Percentiles rank a stretch among this genome's conserved stretches.
phyloP scores from a whole-genome alignment of 2,797 vertebrate genomes.

The Trachops cirrhosus region DNA sequence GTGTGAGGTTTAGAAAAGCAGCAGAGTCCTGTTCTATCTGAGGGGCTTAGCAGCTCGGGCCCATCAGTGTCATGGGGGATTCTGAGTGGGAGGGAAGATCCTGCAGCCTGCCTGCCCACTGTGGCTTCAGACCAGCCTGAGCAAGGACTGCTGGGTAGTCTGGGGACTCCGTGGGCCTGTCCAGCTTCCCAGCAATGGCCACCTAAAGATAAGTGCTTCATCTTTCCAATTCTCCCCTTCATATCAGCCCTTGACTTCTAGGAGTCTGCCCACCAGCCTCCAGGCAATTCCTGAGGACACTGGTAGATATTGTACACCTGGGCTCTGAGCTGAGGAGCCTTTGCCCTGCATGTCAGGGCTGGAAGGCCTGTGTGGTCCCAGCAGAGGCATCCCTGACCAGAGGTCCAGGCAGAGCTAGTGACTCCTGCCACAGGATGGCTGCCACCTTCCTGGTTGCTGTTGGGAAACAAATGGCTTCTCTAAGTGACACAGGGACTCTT shows the following conservation, averaged over 20 bases:
- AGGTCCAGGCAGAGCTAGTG: not conserved
- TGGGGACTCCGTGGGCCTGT: not conserved
- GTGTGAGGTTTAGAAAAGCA: not conserved
- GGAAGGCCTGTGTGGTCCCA: not conserved
- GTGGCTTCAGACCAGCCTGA: not conserved
- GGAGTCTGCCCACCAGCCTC: not conserved
- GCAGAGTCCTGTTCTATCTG: not conserved
- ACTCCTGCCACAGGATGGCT: not conserved
- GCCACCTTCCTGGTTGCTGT: not conserved
- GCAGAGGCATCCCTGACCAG: not conserved
- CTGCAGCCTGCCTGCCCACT: not conserved
- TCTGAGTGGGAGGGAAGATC: not conserved
- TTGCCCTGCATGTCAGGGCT: not conserved
- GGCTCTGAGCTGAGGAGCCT: not conserved
- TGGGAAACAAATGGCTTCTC: conserved; percentile 57
- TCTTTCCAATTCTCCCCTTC: not conserved
- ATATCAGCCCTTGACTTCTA: not conserved
- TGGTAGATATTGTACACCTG: not conserved
- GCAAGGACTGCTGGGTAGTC: not conserved
- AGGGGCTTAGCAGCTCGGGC: not conserved
- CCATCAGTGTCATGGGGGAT: fast-evolving
- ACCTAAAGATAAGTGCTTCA: not conserved
- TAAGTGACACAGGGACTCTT: conserved; percentile 11
- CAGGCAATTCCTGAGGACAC: not conserved
- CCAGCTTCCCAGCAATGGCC: not conserved